phyloP scores from a whole-genome alignment of 2,797 vertebrate genomes.

The Cirrhinus mrigala region DNA sequence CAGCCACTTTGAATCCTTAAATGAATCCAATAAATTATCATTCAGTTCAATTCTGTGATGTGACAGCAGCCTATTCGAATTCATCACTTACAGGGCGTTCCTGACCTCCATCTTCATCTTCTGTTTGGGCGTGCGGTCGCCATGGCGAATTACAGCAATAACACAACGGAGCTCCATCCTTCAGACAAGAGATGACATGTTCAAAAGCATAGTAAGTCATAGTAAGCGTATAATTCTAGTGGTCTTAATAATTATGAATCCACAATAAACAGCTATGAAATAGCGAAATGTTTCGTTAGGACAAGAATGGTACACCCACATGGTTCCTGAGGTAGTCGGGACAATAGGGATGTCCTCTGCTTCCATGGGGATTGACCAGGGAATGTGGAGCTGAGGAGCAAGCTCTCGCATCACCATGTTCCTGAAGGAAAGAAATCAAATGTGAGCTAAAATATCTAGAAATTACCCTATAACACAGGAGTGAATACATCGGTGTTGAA shows the following conservation, averaged over 20 bases:
- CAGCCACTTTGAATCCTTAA: background rate
- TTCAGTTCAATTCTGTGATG: background rate
- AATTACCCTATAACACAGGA: background rate
- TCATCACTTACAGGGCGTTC: slow-evolving; percentile 85
- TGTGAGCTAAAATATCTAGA: background rate
- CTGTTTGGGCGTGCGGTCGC: slow-evolving; percentile 97
- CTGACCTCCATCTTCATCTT: slow-evolving; percentile 99
- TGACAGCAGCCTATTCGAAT: background rate
- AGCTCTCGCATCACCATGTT: slow-evolving; percentile 98
- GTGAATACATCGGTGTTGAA: background rate
- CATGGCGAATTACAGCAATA: slow-evolving; percentile 95
- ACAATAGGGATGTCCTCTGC: slow-evolving; percentile 99
- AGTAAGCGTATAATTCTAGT: background rate
- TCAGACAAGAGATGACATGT: slow-evolving; percentile 19
- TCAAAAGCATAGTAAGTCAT: background rate
- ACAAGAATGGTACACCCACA: slow-evolving; percentile 49
- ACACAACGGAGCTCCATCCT: slow-evolving; percentile 99
- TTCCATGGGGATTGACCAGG: slow-evolving; percentile 97
- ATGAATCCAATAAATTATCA: background rate
- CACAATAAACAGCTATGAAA: background rate
- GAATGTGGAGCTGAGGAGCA: slow-evolving; percentile 96
- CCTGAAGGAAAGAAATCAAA: slow-evolving; percentile 70
- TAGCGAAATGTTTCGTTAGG: background rate
- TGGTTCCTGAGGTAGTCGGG: slow-evolving; percentile 97
- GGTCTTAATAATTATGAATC: background rate